Conservation (phyloP, 1,140 invertebrate genomes). For the Vanessa atalanta region DNA sequence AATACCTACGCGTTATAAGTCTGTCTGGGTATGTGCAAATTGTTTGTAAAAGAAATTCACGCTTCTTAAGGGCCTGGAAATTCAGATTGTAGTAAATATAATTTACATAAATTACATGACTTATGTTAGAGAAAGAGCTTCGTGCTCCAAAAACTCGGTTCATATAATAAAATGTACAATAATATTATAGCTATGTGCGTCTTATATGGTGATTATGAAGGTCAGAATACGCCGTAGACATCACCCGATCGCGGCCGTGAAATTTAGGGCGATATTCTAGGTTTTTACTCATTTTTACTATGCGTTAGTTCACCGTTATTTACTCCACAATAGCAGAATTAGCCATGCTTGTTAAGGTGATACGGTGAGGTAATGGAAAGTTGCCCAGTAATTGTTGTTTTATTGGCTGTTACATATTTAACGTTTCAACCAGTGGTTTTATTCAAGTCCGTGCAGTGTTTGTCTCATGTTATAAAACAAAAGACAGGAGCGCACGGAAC, state of each 20-base stretch:
- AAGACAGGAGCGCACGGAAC: too few relatives aligned
- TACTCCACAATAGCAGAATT: slow-evolving; percentile 41
- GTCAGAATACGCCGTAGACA: slow-evolving; percentile 20
- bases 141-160: slow-evolving; percentile 1
- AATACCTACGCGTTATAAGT: too few relatives aligned
- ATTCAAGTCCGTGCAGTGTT: too few relatives aligned
- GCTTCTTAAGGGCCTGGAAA: too few relatives aligned
- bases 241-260: slow-evolving; percentile 49
- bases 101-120: too few relatives aligned
- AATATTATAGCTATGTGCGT: background rate
- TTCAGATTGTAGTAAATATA: too few relatives aligned
- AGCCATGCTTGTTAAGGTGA: slow-evolving; percentile 38
- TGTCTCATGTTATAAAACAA: too few relatives aligned
- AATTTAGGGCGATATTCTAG: slow-evolving; percentile 56
- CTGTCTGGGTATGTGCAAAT: too few relatives aligned
- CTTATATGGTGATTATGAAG: slow-evolving; percentile 25
- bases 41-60: too few relatives aligned
- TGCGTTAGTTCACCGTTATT: slow-evolving; percentile 42
- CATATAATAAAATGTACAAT: background rate
- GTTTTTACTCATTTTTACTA: slow-evolving; percentile 32
- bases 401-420: background rate
- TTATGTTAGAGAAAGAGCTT: too few relatives aligned
- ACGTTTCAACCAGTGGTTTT: too few relatives aligned
- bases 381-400: background rate
- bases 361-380: slow-evolving; percentile 34